Percentiles rank a stretch among this genome's conserved stretches.
Conservation (phyloP, 2,797 vertebrate genomes). For the Onychomys leucogaster region DNA sequence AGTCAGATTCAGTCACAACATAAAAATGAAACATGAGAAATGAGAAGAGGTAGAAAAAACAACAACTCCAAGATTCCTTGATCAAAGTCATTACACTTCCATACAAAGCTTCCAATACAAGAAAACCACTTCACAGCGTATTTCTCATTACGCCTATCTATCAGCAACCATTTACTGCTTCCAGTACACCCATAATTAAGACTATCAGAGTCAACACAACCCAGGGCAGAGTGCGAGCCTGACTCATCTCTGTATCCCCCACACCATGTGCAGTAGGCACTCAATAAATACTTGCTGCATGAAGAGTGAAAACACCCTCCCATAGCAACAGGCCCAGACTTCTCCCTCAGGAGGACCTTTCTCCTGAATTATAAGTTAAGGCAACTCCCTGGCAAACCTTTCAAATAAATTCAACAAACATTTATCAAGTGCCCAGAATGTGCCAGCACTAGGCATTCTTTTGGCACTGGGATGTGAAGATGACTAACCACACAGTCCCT, state of each 20-base stretch:
- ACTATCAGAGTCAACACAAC: constrained; percentile 24
- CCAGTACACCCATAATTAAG: constrained; percentile 37
- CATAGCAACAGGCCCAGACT: constrained; percentile 69
- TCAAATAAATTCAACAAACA: constrained; percentile 70
- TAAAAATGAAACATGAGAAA: neutral
- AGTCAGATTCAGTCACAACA: neutral
- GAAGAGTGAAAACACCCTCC: constrained; percentile 64
- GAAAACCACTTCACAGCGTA: constrained; percentile 25
- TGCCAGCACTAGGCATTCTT: constrained; percentile 7
- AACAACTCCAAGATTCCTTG: constrained; percentile 35
- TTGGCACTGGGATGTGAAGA: constrained; percentile 8
- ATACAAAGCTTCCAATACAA: constrained; percentile 51
- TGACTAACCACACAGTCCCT: constrained; percentile 41
- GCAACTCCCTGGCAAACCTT: constrained; percentile 74
- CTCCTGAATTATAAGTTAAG: constrained; percentile 68
- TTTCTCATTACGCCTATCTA: constrained; percentile 38
- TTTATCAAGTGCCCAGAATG: neutral
- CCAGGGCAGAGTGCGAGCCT: neutral
- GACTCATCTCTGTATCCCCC: constrained; percentile 44
- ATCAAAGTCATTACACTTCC: neutral
- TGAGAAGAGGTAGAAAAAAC: neutral
- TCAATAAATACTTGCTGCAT: constrained; percentile 44
- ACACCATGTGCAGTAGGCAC: neutral
- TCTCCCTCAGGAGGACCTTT: constrained; percentile 64
- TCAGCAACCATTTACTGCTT: constrained; percentile 40